Conservation (phyloP, 2,888 invertebrate species). For the Pinctada fucata region DNA sequence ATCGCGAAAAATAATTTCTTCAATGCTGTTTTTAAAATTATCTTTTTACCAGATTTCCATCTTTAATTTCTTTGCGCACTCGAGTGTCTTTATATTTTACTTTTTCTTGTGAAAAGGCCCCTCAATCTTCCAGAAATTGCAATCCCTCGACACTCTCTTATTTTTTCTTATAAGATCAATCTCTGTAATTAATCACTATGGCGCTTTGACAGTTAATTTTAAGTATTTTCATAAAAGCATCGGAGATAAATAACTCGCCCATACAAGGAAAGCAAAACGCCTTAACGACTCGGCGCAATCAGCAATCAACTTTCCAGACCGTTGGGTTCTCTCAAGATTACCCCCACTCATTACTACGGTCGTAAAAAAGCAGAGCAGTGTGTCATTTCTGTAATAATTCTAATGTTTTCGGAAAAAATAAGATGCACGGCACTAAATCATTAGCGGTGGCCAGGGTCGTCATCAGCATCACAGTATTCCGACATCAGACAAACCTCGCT, state of each 20-base stretch:
- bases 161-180: neutral
- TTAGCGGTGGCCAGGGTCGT: constrained; percentile 16
- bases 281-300: neutral
- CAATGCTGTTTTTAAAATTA: too few species aligned
- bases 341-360: constrained; percentile 24
- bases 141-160: neutral
- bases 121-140: neutral
- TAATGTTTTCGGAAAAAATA: constrained; percentile 32
- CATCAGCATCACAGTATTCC: constrained; percentile 1
- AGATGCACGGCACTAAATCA: constrained; percentile 30
- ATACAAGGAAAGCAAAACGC: neutral
- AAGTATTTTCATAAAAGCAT: constrained; percentile 7
- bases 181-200: constrained; percentile 8
- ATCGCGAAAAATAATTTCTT: too few species aligned
- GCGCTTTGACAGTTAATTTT: constrained; percentile 17
- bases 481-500: constrained; percentile 1
- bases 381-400: constrained; percentile 37
- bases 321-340: constrained; percentile 1
- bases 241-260: neutral
- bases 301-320: neutral
- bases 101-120: neutral
- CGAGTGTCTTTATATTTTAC: neutral
- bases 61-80: neutral
- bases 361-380: constrained; percentile 28
- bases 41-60: neutral